phyloP scores from a whole-genome alignment of 35 echinoderm and acorn worm species.

The Apostichopus californicus region DNA sequence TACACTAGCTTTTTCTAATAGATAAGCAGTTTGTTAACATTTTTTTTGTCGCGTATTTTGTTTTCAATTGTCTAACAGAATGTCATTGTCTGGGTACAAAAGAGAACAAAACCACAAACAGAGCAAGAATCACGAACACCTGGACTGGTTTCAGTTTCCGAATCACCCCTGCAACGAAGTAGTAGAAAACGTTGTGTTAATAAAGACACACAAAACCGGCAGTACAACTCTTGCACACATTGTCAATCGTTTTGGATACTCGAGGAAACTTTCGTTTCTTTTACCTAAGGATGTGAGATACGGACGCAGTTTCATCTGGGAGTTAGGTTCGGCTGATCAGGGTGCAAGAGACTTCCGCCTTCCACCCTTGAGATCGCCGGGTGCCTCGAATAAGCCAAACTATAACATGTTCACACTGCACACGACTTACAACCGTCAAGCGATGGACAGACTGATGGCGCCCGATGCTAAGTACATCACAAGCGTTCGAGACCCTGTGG shows the following conservation, averaged over 20 bases:
- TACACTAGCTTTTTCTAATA: too few relatives aligned
- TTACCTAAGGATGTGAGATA: slow-evolving; percentile 55
- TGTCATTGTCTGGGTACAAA: not conserved
- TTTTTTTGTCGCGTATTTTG: too few relatives aligned
- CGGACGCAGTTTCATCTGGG: slow-evolving; percentile 54
- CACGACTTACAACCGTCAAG: slow-evolving; percentile 55
- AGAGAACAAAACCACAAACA: not conserved
- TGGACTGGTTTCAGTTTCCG: not conserved
- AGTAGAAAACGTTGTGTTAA: slow-evolving; percentile 31
- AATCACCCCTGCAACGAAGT: not conserved
- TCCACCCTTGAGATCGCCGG: not conserved
- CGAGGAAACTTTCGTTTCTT: slow-evolving; percentile 68
- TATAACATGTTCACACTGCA: slow-evolving; percentile 85
- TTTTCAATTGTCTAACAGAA: not conserved
- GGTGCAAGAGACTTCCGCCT: slow-evolving; percentile 14
- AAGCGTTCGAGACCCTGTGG: slow-evolving; percentile 75
- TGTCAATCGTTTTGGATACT: slow-evolving; percentile 57
- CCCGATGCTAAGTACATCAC: slow-evolving; percentile 85
- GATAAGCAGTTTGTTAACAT: too few relatives aligned
- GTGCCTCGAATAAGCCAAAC: not conserved
- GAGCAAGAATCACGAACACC: not conserved
- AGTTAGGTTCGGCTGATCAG: slow-evolving; percentile 32
- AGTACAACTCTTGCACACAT: slow-evolving; percentile 54
- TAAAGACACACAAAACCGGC: slow-evolving; percentile 65
- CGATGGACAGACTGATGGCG: slow-evolving; percentile 67